A percentile compares a stretch with the other conserved stretches of the same genome.
phyloP scores from a whole-genome alignment of 2,888 invertebrate species.

The Erebia palarica region DNA sequence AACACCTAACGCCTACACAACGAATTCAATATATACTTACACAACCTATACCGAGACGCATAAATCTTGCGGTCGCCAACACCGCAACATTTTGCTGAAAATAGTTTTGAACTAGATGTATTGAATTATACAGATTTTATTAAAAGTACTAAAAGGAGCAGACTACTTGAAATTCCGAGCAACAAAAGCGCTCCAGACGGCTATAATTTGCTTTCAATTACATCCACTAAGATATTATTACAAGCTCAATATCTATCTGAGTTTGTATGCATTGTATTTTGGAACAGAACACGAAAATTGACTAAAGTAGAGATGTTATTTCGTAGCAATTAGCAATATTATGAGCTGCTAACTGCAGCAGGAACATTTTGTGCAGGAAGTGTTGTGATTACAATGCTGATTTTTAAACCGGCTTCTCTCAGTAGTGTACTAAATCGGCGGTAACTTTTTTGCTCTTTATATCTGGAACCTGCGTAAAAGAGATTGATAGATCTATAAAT shows the following conservation, averaged over 20 bases:
- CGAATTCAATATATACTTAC: not conserved
- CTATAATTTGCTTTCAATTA: slow-evolving; percentile 47
- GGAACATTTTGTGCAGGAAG: too few relatives aligned
- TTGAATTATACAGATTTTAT: slow-evolving; percentile 6
- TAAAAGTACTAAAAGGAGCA: not conserved
- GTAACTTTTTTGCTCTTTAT: too few relatives aligned
- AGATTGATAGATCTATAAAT: too few relatives aligned
- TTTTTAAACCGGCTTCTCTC: too few relatives aligned
- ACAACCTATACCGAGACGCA: not conserved
- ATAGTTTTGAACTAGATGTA: slow-evolving; percentile 7
- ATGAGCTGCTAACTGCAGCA: too few relatives aligned
- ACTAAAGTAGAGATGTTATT: too few relatives aligned
- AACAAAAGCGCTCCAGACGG: slow-evolving; percentile 34
- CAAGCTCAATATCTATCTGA: not conserved
- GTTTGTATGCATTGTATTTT: not conserved
- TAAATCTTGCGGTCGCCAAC: slow-evolving; percentile 1
- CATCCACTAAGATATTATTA: slow-evolving; percentile 41
- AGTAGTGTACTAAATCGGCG: too few relatives aligned
- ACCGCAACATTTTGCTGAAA: not conserved
- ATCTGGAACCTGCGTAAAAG: too few relatives aligned
- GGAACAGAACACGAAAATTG: not conserved
- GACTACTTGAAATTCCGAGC: slow-evolving; percentile 29
- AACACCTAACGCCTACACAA: not conserved
- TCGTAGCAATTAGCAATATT: too few relatives aligned
- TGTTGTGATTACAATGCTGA: too few relatives aligned